phyloP scores from a whole-genome alignment of 2,113 vertebrate genomes.

The Pedetes capensis region DNA sequence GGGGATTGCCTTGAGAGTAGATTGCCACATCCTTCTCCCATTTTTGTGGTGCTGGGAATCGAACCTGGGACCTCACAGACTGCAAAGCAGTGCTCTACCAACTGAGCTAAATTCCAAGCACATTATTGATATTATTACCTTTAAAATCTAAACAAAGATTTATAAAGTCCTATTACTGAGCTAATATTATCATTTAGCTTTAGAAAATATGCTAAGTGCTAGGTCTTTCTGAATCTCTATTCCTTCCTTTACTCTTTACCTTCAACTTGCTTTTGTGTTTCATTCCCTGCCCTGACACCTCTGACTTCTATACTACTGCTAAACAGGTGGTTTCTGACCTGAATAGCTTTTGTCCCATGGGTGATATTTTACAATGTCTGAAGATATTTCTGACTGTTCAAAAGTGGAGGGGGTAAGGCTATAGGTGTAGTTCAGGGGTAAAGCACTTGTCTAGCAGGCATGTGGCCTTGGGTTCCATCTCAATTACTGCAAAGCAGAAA shows the following conservation, averaged over 20 bases:
- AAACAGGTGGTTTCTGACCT: background rate
- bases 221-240: background rate
- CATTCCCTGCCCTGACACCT: background rate
- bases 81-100: too few relatives aligned
- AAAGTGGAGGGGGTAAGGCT: background rate
- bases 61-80: too few relatives aligned
- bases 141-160: background rate
- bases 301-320: background rate
- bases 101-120: too few relatives aligned
- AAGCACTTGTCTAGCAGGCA: too few relatives aligned
- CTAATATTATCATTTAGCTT: background rate
- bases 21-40: too few relatives aligned
- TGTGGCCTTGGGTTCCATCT: too few relatives aligned
- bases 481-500: too few relatives aligned
- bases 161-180: background rate
- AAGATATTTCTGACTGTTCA: background rate
- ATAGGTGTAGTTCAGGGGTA: too few relatives aligned
- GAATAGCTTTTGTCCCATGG: background rate
- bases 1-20: too few relatives aligned
- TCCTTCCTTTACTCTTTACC: background rate
- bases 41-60: too few relatives aligned
- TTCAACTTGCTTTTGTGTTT: background rate
- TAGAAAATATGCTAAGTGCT: background rate
- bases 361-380: background rate
- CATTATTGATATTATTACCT: background rate